A percentile compares a stretch with the other conserved stretches of the same genome.
These are phyloP conservation scores for Terrapene triunguis DNA, from an alignment of 2,113 vertebrate genomes.

Conservation along the genomic window DNA sequence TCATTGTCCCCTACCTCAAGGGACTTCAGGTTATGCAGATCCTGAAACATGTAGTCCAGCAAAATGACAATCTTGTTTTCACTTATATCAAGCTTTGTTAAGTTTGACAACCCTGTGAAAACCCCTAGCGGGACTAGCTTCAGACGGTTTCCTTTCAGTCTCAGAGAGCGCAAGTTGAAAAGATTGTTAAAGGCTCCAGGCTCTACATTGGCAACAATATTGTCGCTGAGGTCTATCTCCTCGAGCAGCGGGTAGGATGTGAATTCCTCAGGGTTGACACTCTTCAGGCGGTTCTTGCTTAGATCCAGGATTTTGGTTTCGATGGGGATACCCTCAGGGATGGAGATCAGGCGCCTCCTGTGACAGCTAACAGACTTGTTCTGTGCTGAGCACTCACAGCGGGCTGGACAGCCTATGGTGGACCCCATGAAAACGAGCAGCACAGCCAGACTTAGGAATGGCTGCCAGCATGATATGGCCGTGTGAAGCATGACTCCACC, in stretches of 20 bases:
- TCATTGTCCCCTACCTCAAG: constrained; percentile 99
- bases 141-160: constrained; percentile 97
- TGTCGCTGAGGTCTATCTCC: constrained; percentile 97
- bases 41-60: constrained; percentile 98
- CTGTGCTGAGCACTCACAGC: constrained; percentile 97
- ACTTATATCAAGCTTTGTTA: constrained; percentile 96
- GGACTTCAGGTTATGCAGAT: constrained; percentile 94
- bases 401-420: constrained; percentile 91
- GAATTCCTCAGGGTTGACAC: constrained; percentile 94
- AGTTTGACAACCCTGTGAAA: constrained; percentile 94
- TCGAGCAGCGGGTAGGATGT: constrained; percentile 90
- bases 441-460: constrained; percentile 92
- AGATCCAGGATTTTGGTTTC: constrained; percentile 97
- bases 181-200: constrained; percentile 94
- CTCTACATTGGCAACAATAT: constrained; percentile 94
- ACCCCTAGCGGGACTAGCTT: constrained; percentile 96
- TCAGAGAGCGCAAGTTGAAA: constrained; percentile 93
- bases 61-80: constrained; percentile 99
- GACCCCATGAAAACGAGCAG: constrained; percentile 90
- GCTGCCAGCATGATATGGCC: constrained; percentile 93
- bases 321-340: constrained; percentile 97
- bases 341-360: constrained; percentile 88
- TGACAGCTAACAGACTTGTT: constrained; percentile 98
- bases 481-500: constrained; percentile 98
- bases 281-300: constrained; percentile 97